phyloP scores from a whole-genome alignment of 2,113 vertebrate genomes.

The Atractosteus spatula region DNA sequence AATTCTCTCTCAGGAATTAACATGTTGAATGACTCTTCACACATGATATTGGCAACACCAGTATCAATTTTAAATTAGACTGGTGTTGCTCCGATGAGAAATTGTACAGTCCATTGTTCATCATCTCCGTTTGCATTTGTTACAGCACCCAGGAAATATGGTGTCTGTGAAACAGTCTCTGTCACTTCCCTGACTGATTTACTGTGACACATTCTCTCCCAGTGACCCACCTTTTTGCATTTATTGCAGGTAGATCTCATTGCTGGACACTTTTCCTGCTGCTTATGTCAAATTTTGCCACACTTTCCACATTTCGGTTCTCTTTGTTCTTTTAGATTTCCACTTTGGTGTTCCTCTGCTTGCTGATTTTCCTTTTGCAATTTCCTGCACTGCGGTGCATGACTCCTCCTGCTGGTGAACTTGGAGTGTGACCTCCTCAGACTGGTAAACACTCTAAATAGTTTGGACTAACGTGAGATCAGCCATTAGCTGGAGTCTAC shows the following conservation, averaged over 20 bases:
- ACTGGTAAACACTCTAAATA: constrained; percentile 7
- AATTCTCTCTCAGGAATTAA: neutral
- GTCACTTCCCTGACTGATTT: neutral
- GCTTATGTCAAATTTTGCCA: neutral
- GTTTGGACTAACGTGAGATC: constrained; percentile 15
- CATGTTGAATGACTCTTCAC: constrained; percentile 5
- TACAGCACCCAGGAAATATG: neutral
- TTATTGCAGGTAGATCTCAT: neutral
- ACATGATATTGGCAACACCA: neutral
- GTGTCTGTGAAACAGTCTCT: neutral
- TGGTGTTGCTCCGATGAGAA: constrained; percentile 2
- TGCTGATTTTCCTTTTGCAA: neutral
- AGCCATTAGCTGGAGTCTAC: constrained; percentile 14
- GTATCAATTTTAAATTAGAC: constrained; percentile 1
- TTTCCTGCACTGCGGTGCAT: neutral
- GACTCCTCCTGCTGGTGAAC: constrained; percentile 14
- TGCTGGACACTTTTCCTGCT: neutral
- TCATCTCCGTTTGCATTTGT: neutral
- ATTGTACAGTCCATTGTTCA: constrained; percentile 1
- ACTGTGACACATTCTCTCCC: neutral
- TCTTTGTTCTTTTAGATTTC: neutral
- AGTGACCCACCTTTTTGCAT: constrained; percentile 3
- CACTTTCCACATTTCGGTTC: neutral
- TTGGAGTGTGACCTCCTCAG: constrained; percentile 12
- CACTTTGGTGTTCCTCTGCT: neutral